Evolutionary conservation across 2,888 invertebrate species (phyloP).

Genomic region (Chloroclystis v-ata): DNA sequence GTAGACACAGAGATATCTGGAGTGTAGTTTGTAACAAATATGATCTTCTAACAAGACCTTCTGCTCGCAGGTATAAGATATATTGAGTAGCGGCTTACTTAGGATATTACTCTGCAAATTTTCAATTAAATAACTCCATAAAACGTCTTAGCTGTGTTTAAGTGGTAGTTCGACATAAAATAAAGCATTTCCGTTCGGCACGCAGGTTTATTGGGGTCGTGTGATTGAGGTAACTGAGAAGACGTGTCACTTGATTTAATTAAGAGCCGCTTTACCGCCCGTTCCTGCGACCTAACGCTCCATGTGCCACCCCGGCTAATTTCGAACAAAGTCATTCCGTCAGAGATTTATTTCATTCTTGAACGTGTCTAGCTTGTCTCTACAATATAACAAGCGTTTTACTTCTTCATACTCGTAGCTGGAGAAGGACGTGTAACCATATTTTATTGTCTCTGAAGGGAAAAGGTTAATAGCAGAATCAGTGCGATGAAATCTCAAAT

Average conservation of each 20-base stretch:
- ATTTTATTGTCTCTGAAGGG: slow-evolving; percentile 15
- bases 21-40: slow-evolving; percentile 21
- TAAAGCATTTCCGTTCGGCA: slow-evolving; percentile 55
- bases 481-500: slow-evolving; percentile 58
- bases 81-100: slow-evolving; percentile 19
- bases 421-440: not conserved
- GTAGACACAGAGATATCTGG: slow-evolving; percentile 20
- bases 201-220: slow-evolving; percentile 72
- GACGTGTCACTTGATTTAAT: slow-evolving; percentile 78
- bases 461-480: slow-evolving; percentile 41
- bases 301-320: slow-evolving; percentile 63
- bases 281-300: slow-evolving; percentile 64
- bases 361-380: slow-evolving; percentile 38
- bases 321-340: slow-evolving; percentile 65
- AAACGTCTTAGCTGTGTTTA: slow-evolving; percentile 28
- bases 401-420: not conserved
- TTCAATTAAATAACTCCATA: slow-evolving; percentile 26
- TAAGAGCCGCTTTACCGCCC: slow-evolving; percentile 75
- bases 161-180: slow-evolving; percentile 42
- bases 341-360: slow-evolving; percentile 71
- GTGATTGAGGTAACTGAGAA: slow-evolving; percentile 74
- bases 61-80: slow-evolving; percentile 23
- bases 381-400: slow-evolving; percentile 5
- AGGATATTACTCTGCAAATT: slow-evolving; percentile 22
- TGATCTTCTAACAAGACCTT: slow-evolving; percentile 10